Evolutionary conservation across 1,140 invertebrate genomes (phyloP).

Genomic region (Zophobas atratus): DNA sequence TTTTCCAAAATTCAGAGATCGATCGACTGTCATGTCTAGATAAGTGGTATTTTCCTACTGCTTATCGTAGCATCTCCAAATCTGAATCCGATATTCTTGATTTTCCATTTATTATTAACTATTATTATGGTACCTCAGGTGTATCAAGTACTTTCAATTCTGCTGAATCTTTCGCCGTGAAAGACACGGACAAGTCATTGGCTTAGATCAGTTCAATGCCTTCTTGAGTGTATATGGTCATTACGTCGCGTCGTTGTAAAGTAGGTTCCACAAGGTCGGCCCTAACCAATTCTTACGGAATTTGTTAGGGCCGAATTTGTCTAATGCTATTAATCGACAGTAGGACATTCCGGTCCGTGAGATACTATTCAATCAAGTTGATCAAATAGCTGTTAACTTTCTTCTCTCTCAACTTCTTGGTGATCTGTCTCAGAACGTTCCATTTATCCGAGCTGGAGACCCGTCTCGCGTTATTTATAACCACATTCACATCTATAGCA

Average conservation of each 20-base stretch:
- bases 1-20: no score
- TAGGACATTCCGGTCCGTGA: constrained; percentile 3
- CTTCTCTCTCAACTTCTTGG: neutral
- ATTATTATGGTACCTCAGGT: no score
- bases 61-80: no score
- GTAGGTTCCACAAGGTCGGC: constrained; percentile 65
- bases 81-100: no score
- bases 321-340: neutral
- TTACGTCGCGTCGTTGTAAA: constrained; percentile 26
- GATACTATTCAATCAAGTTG: constrained; percentile 8
- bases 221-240: neutral
- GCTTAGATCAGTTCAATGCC: constrained; percentile 8
- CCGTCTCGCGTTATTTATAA: neutral
- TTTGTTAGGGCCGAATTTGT: no score
- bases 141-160: no score
- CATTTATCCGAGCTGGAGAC: neutral
- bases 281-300: constrained; percentile 63
- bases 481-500: neutral
- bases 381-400: neutral
- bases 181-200: no score
- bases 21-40: no score
- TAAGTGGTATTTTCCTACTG: no score
- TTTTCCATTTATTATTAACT: no score
- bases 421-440: neutral
- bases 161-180: no score